These are phyloP conservation scores for Corydoras maculifer DNA, from an alignment of 2,113 vertebrate genomes.

Conservation along the genomic window DNA sequence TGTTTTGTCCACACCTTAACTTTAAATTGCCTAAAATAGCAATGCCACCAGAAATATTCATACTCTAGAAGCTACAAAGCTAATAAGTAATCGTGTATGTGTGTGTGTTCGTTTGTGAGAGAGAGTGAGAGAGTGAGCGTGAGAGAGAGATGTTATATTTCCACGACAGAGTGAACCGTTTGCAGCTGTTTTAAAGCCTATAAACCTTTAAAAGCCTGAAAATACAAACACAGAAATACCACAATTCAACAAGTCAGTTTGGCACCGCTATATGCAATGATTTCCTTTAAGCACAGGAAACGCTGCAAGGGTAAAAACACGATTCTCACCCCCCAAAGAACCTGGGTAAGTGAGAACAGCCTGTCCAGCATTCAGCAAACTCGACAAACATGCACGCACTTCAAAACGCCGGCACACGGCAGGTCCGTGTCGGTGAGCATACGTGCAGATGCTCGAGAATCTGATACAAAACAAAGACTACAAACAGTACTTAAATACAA, in stretches of 20 bases:
- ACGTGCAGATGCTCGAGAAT: not conserved
- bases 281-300: conserved; percentile 3
- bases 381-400: conserved; percentile 13
- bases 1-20: too few relatives aligned
- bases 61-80: too few relatives aligned
- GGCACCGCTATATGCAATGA: conserved; percentile 26
- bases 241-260: conserved; percentile 27
- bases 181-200: conserved; percentile 4
- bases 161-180: not conserved
- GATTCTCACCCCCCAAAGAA: conserved; percentile 2
- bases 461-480: not conserved
- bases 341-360: conserved; percentile 13
- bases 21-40: too few relatives aligned
- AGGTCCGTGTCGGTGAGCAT: conserved; percentile 13
- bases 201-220: conserved; percentile 7
- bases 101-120: too few relatives aligned
- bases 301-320: not conserved
- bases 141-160: not conserved
- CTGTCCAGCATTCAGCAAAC: conserved; percentile 26
- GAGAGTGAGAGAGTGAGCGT: not conserved
- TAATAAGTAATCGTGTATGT: not conserved
- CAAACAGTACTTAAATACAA: conserved; percentile 36
- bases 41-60: too few relatives aligned
- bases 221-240: conserved; percentile 24
- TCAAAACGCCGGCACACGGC: conserved; percentile 22